Conservation (phyloP, 1,140 invertebrate species). For the Scaptomyza montana region DNA sequence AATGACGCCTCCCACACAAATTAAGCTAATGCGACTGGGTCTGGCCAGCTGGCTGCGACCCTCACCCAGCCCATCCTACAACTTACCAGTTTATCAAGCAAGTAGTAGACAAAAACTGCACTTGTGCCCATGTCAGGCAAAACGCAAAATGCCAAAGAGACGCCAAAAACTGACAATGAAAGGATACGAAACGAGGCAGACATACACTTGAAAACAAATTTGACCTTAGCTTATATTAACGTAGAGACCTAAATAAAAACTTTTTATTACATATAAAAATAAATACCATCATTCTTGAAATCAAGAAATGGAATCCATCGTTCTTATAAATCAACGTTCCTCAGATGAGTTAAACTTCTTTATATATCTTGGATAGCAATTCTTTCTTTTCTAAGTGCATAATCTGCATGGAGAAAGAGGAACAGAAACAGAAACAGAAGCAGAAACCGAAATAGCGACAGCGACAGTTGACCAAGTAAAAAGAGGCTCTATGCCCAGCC, state of each 20-base stretch:
- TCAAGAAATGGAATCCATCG: too few species aligned
- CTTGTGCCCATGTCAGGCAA: slow-evolving; percentile 66
- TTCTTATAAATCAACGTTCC: too few species aligned
- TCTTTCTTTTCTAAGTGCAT: too few species aligned
- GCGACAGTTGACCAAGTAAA: slow-evolving; percentile 45
- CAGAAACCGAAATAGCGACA: slow-evolving; percentile 15
- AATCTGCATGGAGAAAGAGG: background rate
- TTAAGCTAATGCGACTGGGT: slow-evolving; percentile 70
- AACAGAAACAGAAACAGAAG: background rate
- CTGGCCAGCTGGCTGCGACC: slow-evolving; percentile 34
- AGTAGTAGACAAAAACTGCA: slow-evolving; percentile 48
- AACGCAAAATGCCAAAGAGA: slow-evolving; percentile 37
- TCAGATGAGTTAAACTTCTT: too few species aligned
- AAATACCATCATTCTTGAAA: too few species aligned
- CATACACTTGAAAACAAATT: background rate
- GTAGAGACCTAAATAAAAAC: too few species aligned
- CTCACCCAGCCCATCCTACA: slow-evolving; percentile 5
- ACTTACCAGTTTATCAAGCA: slow-evolving; percentile 1
- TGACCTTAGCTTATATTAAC: too few species aligned
- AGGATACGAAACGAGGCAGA: slow-evolving; percentile 19
- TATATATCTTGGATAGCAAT: too few species aligned
- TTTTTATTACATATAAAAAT: too few species aligned
- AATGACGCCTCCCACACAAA: slow-evolving; percentile 74
- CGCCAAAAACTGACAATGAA: slow-evolving; percentile 72
- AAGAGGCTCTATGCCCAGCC: slow-evolving; percentile 32